Base-by-base conservation (phyloP, 2,888 invertebrate species). In the Drosophila tanythrix region DNA sequence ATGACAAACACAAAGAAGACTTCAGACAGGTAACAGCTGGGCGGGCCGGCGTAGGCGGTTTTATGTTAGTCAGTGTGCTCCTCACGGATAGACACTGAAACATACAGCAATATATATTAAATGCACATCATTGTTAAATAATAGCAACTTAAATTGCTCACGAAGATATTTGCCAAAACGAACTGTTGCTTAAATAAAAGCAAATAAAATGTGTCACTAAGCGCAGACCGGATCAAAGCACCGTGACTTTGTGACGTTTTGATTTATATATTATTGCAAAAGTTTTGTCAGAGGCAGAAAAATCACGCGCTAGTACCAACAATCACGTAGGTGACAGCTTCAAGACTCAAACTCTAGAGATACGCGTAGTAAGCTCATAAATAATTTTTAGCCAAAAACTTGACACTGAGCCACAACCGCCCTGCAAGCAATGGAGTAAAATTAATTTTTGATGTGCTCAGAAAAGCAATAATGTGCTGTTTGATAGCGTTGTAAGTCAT, bases 241-340 rank as follows among this genome's bases (percentile, higher is more conserved):
- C 81, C 62, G 81, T 78, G 83, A 89, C 86, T 88, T 91, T 91
- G 88, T 92, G 92, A 91, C 92, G 91, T 89, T 92, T 91, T 92
- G 92, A 92, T 92, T 92, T 92, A 92, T 92, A 90, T 87, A 91
- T 91, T 87, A 89, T 89, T 87, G 88, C 84, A 91, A 91, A 91
- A 87, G 83, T 87, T 82, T 82, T 77, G 74, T 78, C 80, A 70
- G 56, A 70, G 75, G 64, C 72, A 70, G 51, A 83, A 71, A 76
- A 81, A 83, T 83, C 80, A 89, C 82, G 86, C 72, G 70, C 76
- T 70, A 57, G 51, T 36, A 68, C 64, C 69, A 69, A 86, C 67
- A 88, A 78, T 82, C 88, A 90, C 88, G 90, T 85, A 85, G 86
- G 82, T 70, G 82, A 81, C 81, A 81, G 62, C 68, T 65, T 69